Evolutionary conservation across 2,888 invertebrate species (phyloP), one percentile per base, ranked within the genome.

Genomic region (Apodemia duryi): DNA sequence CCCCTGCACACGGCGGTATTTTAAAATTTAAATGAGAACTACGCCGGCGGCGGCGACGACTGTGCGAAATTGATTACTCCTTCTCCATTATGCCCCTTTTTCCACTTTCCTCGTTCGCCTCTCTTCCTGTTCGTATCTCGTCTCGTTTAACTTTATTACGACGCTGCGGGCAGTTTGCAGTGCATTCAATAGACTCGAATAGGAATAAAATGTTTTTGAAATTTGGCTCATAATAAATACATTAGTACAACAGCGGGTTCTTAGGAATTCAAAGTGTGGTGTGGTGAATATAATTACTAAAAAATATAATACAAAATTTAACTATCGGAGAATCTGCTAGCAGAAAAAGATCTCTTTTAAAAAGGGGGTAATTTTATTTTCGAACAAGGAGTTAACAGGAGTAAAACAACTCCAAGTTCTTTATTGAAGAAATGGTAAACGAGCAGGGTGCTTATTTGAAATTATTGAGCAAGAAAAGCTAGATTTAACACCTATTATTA

Each of bases 31-130:
- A 92, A 89, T 90, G 88, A 87, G 88, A 83, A 84, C 84, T 81
- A 84, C 84, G 86, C 85, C 84, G 85, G 81, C 84, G 83, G 83
- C 77, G 77, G 77, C 85, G 84, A 80, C 85, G 85, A 87, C 89
- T 88, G 88, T 86, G 84, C 86, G 86, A 90, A 91, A 91, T 91
- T 91, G 91, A 91, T 91, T 91, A 91, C 91, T 90, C 88, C 85
- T 88, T 87, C 88, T 85, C 88, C 84, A 91, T 91, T 91, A 91
- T 91, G 89, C 88, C 88, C 85, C 87, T 88, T 89, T 91, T 85
- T 85, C 84, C 84, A 83, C 84, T 87, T 86, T 83, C 82, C 78
- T 81, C 78, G 83, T 85, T 83, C 81, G 80, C 84, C 80, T 82
- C 80, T 78, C 79, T 85, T 84, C 80, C 85, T 80, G 76, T 79